phyloP scores from a whole-genome alignment of 2,797 vertebrate genomes.

The Chiloscyllium punctatum region DNA sequence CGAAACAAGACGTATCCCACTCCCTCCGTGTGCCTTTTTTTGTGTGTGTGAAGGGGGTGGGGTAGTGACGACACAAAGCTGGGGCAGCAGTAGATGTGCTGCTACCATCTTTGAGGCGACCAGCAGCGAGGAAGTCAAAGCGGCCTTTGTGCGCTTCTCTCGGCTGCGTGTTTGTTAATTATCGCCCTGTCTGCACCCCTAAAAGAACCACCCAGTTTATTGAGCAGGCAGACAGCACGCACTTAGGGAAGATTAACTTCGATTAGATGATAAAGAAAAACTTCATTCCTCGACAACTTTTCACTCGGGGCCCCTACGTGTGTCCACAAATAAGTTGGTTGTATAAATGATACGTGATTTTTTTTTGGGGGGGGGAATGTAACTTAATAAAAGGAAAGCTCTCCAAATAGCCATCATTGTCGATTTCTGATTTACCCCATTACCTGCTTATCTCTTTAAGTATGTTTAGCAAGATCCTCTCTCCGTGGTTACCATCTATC shows the following conservation, averaged over 20 bases:
- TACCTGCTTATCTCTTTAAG: too few relatives aligned
- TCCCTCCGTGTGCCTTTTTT: slow-evolving; percentile 48
- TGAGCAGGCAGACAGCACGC: slow-evolving; percentile 43
- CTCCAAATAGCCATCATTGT: background rate
- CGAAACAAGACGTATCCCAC: slow-evolving; percentile 68
- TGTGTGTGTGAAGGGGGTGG: slow-evolving; percentile 50
- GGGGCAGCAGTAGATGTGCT: slow-evolving; percentile 47
- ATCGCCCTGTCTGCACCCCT: slow-evolving; percentile 57
- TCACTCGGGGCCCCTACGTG: background rate
- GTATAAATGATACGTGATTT: background rate
- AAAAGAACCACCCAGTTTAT: slow-evolving; percentile 50
- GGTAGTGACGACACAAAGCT: slow-evolving; percentile 51
- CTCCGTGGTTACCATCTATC: background rate
- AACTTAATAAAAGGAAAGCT: background rate
- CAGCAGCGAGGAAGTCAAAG: slow-evolving; percentile 73
- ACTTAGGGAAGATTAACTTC: slow-evolving; percentile 35
- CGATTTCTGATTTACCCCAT: background rate
- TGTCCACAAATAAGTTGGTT: background rate
- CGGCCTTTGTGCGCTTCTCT: slow-evolving; percentile 63
- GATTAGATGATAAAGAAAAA: slow-evolving; percentile 33
- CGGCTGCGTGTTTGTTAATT: slow-evolving; percentile 68
- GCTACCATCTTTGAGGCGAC: slow-evolving; percentile 56
- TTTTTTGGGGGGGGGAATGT: background rate
- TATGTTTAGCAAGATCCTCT: background rate
- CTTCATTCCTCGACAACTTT: slow-evolving; percentile 19